phyloP scores from a whole-genome alignment of 2,888 invertebrate species.

The Hedya salicella region DNA sequence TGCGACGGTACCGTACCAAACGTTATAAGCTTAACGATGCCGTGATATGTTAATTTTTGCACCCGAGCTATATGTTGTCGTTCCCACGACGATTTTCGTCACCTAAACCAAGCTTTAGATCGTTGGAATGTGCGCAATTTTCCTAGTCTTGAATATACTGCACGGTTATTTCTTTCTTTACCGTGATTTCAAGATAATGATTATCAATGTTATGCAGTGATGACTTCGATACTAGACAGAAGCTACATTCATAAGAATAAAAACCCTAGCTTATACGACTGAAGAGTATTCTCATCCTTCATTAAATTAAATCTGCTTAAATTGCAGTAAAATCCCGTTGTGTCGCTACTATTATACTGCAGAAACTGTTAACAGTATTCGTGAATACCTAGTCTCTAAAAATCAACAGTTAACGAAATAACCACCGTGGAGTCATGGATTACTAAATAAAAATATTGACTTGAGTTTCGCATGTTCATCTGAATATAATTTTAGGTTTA shows the following conservation, averaged over 20 bases:
- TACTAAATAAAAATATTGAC: neutral
- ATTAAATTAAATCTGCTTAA: neutral
- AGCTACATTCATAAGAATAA: too few relatives aligned
- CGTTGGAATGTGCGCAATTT: neutral
- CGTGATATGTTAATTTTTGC: too few relatives aligned
- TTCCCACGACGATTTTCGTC: conserved; percentile 47
- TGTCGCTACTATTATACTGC: neutral
- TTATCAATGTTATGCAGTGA: neutral
- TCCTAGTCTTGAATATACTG: neutral
- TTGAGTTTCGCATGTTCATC: too few relatives aligned
- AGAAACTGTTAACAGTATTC: too few relatives aligned
- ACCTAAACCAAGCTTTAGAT: neutral
- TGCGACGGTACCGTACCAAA: conserved; percentile 90
- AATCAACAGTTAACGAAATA: too few relatives aligned
- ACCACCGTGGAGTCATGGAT: neutral
- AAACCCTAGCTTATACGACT: too few relatives aligned
- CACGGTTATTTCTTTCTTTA: neutral
- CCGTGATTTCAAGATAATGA: neutral
- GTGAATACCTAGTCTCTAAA: too few relatives aligned
- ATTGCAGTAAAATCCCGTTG: neutral
- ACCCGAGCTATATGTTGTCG: conserved; percentile 51
- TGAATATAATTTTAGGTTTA: neutral
- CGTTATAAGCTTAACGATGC: conserved; percentile 4
- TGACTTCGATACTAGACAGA: too few relatives aligned
- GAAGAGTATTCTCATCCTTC: neutral